Evolutionary conservation across 2,797 vertebrate species (phyloP).

Genomic region (Anniella stebbinsi): DNA sequence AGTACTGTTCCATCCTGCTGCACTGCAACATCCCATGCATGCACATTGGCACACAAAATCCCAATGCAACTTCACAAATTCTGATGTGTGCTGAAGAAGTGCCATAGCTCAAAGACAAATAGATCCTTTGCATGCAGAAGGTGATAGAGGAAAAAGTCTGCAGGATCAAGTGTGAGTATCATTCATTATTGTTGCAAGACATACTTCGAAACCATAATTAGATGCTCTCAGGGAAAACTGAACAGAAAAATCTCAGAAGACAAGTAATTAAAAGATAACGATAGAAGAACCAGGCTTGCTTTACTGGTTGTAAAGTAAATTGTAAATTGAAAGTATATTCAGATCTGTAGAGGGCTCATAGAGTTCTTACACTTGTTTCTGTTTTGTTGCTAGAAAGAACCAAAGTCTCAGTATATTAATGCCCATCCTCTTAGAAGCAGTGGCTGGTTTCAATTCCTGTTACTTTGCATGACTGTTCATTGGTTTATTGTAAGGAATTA

Average conservation of each 20-base stretch:
- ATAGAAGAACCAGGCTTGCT: not conserved
- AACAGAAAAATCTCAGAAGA: not conserved
- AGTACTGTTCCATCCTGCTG: no score
- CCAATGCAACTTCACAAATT: no score
- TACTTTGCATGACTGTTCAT: not conserved
- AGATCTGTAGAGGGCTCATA: not conserved
- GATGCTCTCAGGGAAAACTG: not conserved
- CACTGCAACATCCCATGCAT: no score
- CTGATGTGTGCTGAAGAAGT: no score
- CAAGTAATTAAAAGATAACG: not conserved
- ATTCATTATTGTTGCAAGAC: not conserved
- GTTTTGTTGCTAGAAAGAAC: not conserved
- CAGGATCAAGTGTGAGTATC: not conserved
- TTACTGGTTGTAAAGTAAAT: not conserved
- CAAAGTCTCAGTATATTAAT: not conserved
- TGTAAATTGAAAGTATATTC: not conserved
- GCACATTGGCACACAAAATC: no score
- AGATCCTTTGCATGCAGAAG: no score
- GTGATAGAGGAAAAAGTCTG: no score
- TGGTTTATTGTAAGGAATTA: conserved; percentile 26
- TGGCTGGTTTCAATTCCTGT: not conserved
- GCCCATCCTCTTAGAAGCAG: not conserved
- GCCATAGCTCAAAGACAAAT: no score
- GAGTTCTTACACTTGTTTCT: not conserved
- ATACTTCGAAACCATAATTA: not conserved